Evolutionary conservation across 2,113 vertebrate genomes (phyloP), one percentile per base, ranked within the genome.

Genomic region (Percopsis transmontana): DNA sequence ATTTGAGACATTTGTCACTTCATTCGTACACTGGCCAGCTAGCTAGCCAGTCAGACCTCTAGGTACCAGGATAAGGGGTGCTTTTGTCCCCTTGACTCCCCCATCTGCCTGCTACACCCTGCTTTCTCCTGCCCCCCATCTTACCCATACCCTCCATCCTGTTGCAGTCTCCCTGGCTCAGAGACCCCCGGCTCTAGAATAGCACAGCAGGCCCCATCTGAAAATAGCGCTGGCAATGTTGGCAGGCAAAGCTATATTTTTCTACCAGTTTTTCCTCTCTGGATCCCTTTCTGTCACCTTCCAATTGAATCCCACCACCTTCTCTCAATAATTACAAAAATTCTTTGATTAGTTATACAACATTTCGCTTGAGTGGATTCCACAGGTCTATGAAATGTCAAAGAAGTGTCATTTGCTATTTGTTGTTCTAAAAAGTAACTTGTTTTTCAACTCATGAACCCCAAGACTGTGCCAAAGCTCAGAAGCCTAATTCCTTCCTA

Each of bases 51-150:
- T 90, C 88, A 54, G 74, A 80, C 87, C 58, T 66, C 68, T 70
- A 86, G 89, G 92, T 88, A 90, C 86, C 62, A 87, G 86, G 89
- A 97, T 92, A 96, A 96, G 91, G 83, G 84, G 64, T 47, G 86
- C 84, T 92, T 95, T 97, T 97, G 94, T 97, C 88, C 33, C 69
- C 83, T 81, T 87, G 68, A 76, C 76, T 96, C 87, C 27, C 18
- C 69, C 83, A 80, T 88, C 70, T 79, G 76, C 76, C 40, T 81
- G 85, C 82, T 81, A 77, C 84, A 81, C 82, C 83, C 85, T 85
- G 80, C 67, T 76, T 80, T 74, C 58, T 75, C 68, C 76, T 83
- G 71, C 79, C 81, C 85, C 85, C 79, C 80, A 70, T 85, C 79
- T 83, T 81, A 76, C 76, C 70, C 53, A 84, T 77, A 72, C 81